Percentiles rank a stretch among this genome's conserved stretches.
These are phyloP conservation scores for Amorpha juglandis DNA, from an alignment of 2,888 invertebrate genomes.

Conservation along the genomic window DNA sequence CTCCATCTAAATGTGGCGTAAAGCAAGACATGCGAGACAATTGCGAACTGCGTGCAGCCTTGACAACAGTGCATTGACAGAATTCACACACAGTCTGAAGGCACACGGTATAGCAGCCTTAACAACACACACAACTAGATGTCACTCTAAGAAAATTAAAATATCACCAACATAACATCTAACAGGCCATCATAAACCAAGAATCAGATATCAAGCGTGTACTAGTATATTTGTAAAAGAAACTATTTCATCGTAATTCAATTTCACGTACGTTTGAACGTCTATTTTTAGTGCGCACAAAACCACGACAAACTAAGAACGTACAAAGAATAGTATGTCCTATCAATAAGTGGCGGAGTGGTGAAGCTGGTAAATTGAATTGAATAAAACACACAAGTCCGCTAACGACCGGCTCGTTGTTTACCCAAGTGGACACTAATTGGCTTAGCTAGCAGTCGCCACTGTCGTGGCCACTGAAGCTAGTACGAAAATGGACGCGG, in stretches of 20 bases:
- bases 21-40: too few relatives aligned
- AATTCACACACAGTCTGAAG: too few relatives aligned
- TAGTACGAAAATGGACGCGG: constrained; percentile 33
- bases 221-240: neutral
- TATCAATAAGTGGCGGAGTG: constrained; percentile 76
- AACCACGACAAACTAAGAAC: constrained; percentile 55
- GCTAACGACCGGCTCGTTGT: constrained; percentile 83
- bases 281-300: constrained; percentile 5
- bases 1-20: too few relatives aligned
- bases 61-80: too few relatives aligned
- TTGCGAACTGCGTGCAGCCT: too few relatives aligned
- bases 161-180: too few relatives aligned
- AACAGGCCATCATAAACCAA: too few relatives aligned
- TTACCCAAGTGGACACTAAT: constrained; percentile 84
- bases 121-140: too few relatives aligned
- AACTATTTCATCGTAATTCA: neutral
- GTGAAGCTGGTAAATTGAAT: constrained; percentile 80
- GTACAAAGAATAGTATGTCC: constrained; percentile 66
- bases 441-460: constrained; percentile 82
- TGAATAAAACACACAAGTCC: constrained; percentile 83
- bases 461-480: constrained; percentile 46
- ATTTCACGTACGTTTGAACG: constrained; percentile 4
- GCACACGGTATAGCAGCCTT: too few relatives aligned
- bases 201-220: too few relatives aligned
- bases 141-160: too few relatives aligned